Evolutionary conservation across 1,140 invertebrate genomes (phyloP), one percentile per base, ranked within the genome.

Genomic region (Dendroctonus ponderosae): DNA sequence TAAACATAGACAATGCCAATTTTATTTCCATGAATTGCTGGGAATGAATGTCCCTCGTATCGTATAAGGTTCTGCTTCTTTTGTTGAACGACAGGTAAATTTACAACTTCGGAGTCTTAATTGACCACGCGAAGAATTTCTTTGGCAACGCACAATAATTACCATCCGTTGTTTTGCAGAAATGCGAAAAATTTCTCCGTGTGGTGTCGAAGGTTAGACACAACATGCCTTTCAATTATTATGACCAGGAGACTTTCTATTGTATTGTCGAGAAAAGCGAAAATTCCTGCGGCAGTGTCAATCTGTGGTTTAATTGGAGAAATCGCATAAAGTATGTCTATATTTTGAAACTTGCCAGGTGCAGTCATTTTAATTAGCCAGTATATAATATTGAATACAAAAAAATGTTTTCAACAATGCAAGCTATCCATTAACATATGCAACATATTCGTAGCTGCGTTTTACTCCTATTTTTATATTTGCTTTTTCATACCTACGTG

Each of bases 111-210:
- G 7, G 14, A 14, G 11, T 48, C 49, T 62, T 62, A 62, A 62
- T 62, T 62, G 60, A 52, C 60, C 60, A 51, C 60, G 60, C 60
- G 44, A 42, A 52, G 60, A 62, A 62, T 62, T 62, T 52, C 60
- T 62, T 62, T 52, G 60, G 50, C 12, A 60, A 60, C 57, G 57
- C 57, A 60, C 50, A 52, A 52, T 62, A 62, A 62, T 52, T 40
- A 50, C 60, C 48, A 26, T 26, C 14, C 37, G 60, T 62, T 62
- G 60, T 62, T 62, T 62, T 14, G 40, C 60, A 62, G 49, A 62
- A 62, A 62, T 52, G 60, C 49, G 48, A 62, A 62, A 62, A 62
- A 62, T 62, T 62, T 62, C 49, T 42, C 49, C 60, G 48, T 62
- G 60, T 52, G 38, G 60, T 62, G 60, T 62, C 60, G 60, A 62